These are phyloP conservation scores for Latrodectus geometricus DNA, from an alignment of 1,140 invertebrate species.

Conservation along the genomic window DNA sequence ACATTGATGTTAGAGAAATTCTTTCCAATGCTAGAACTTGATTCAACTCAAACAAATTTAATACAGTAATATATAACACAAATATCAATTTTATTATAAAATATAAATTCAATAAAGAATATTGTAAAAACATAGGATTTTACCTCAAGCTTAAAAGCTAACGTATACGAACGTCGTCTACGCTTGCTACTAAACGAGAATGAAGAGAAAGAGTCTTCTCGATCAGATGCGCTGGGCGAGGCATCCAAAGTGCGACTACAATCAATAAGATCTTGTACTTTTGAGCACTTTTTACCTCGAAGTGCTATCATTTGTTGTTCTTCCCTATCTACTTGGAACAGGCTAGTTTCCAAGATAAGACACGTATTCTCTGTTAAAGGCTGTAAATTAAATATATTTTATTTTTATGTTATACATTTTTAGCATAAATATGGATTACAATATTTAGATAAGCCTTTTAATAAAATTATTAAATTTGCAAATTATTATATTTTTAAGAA, in stretches of 20 bases:
- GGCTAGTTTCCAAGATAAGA: slow-evolving; percentile 49
- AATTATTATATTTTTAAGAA: too few species aligned
- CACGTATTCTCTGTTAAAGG: slow-evolving; percentile 50
- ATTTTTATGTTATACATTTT: too few species aligned
- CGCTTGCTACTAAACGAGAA: slow-evolving; percentile 60
- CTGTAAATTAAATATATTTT: neutral
- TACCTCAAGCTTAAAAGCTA: slow-evolving; percentile 62
- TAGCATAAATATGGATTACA: too few species aligned
- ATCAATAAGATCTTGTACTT: slow-evolving; percentile 56
- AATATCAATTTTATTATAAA: too few species aligned
- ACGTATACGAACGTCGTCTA: slow-evolving; percentile 58
- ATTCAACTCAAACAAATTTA: too few species aligned
- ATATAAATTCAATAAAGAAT: too few species aligned
- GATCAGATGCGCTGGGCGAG: slow-evolving; percentile 53
- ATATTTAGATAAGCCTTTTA: too few species aligned
- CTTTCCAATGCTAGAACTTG: too few species aligned
- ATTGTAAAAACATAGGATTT: too few species aligned
- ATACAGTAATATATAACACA: too few species aligned
- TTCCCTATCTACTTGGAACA: slow-evolving; percentile 41
- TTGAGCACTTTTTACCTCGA: slow-evolving; percentile 6
- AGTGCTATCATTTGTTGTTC: slow-evolving; percentile 36
- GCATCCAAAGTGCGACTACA: slow-evolving; percentile 51
- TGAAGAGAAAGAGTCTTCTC: slow-evolving; percentile 53
- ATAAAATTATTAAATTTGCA: too few species aligned
- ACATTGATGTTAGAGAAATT: too few species aligned